Conservation (phyloP, 2,888 invertebrate genomes). For the Apamea monoglypha region DNA sequence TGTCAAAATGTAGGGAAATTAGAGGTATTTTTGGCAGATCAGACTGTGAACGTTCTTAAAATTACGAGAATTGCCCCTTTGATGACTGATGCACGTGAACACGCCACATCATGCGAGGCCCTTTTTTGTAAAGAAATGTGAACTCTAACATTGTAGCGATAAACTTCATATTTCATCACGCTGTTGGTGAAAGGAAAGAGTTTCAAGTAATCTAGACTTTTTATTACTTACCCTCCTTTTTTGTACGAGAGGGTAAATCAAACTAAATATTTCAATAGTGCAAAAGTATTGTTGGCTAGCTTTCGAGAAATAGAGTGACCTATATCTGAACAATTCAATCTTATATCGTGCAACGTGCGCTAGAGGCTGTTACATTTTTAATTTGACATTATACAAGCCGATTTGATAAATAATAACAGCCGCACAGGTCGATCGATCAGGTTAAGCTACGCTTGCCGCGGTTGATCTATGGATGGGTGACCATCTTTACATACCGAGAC, state of each 20-base stretch:
- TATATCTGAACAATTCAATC: slow-evolving; percentile 13
- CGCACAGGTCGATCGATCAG: too few relatives aligned
- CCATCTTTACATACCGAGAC: too few relatives aligned
- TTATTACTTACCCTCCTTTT: slow-evolving; percentile 6
- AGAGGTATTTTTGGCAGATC: too few relatives aligned
- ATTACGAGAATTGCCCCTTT: too few relatives aligned
- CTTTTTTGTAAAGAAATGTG: slow-evolving; percentile 52
- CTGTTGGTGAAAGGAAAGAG: slow-evolving; percentile 45
- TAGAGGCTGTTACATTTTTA: slow-evolving; percentile 5
- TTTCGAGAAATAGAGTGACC: slow-evolving; percentile 30
- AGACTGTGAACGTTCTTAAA: too few relatives aligned
- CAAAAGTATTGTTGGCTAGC: slow-evolving; percentile 9
- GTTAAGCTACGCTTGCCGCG: too few relatives aligned
- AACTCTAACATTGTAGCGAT: slow-evolving; percentile 34
- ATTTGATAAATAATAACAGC: too few relatives aligned
- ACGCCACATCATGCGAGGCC: slow-evolving; percentile 15
- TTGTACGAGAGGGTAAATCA: not conserved
- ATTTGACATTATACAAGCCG: not conserved
- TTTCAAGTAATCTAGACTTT: slow-evolving; percentile 29
- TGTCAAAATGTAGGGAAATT: too few relatives aligned
- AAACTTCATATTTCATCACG: slow-evolving; percentile 40
- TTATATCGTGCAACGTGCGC: slow-evolving; percentile 7
- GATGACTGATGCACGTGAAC: slow-evolving; percentile 27
- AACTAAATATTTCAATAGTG: slow-evolving; percentile 19
- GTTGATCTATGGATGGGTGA: too few relatives aligned